Percentiles rank a stretch among this genome's conserved stretches.
Conservation (phyloP, 2,797 vertebrate genomes). For the Galaxias olidus region DNA sequence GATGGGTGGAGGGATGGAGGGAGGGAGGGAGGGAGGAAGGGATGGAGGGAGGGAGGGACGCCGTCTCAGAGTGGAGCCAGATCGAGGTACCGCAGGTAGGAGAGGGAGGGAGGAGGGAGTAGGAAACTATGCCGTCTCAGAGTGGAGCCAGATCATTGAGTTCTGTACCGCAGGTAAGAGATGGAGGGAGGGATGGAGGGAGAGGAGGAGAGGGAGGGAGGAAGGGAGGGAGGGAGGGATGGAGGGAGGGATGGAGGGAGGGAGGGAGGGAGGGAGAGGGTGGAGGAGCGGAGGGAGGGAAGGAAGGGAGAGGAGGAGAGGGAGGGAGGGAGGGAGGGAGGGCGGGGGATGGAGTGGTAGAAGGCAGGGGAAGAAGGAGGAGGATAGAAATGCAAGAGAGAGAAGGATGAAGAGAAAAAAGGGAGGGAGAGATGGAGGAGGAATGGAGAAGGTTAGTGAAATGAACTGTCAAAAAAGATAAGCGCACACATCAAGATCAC, state of each 20-base stretch:
- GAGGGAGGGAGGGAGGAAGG: not conserved
- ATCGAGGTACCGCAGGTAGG: constrained; percentile 82
- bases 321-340: too few species aligned
- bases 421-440: too few species aligned
- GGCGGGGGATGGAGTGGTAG: not conserved
- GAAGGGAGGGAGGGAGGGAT: not conserved
- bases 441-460: too few species aligned
- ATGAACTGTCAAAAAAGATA: not conserved
- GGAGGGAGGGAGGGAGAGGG: not conserved
- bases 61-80: constrained; percentile 92
- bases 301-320: too few species aligned
- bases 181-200: not conserved
- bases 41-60: constrained; percentile 5
- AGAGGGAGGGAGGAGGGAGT: not conserved
- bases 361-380: too few species aligned
- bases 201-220: not conserved
- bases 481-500: not conserved
- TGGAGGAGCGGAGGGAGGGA: not conserved
- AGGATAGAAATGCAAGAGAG: too few species aligned
- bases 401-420: too few species aligned
- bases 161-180: constrained; percentile 81
- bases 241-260: not conserved
- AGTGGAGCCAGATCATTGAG: constrained; percentile 92
- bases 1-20: too few species aligned
- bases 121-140: constrained; percentile 85